phyloP scores from a whole-genome alignment of 2,888 invertebrate genomes.

The Taphrorychus bicolor region DNA sequence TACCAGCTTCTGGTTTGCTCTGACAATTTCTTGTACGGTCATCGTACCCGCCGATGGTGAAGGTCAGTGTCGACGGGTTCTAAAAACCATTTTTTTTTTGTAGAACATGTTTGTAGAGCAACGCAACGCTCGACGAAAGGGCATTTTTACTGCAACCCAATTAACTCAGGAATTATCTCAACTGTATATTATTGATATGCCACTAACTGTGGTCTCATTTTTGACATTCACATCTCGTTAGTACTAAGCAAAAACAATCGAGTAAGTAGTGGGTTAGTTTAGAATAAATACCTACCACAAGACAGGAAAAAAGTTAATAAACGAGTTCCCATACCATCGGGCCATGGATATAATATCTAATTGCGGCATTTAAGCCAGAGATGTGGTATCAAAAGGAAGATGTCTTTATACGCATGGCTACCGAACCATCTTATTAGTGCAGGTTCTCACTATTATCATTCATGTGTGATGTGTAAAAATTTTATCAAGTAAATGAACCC shows the following conservation, averaged over 20 bases:
- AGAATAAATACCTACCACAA: background rate
- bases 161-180: too few species aligned
- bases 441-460: slow-evolving; percentile 34
- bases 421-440: slow-evolving; percentile 23
- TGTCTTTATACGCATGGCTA: slow-evolving; percentile 28
- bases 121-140: too few species aligned
- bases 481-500: background rate
- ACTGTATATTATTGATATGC: too few species aligned
- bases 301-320: background rate
- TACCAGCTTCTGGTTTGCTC: background rate
- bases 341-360: background rate
- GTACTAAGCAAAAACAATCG: too few species aligned
- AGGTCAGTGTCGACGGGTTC: background rate
- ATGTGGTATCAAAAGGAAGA: slow-evolving; percentile 17
- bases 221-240: too few species aligned
- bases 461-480: slow-evolving; percentile 29
- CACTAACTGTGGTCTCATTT: too few species aligned
- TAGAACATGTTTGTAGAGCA: too few species aligned
- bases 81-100: too few species aligned
- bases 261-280: background rate
- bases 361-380: slow-evolving; percentile 8
- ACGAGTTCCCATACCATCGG: background rate
- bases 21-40: background rate
- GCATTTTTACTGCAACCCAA: background rate
- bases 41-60: background rate